phyloP scores from a whole-genome alignment of 2,113 vertebrate genomes.

The Rhipidura dahli region DNA sequence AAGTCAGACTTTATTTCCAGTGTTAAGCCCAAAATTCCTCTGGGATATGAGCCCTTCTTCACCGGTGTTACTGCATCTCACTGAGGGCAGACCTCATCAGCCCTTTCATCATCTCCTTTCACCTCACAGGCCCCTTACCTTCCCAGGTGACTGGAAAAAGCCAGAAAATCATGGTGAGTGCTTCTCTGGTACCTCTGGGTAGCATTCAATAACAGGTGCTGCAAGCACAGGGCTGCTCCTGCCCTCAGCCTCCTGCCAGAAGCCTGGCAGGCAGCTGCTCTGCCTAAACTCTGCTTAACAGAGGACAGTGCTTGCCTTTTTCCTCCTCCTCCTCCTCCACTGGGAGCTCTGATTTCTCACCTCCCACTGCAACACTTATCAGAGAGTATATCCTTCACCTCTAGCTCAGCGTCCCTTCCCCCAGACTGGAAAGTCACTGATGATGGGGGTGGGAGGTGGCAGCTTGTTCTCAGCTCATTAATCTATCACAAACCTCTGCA shows the following conservation, averaged over 20 bases:
- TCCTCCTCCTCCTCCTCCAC: neutral
- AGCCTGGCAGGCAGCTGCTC: conserved; percentile 5
- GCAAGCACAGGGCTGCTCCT: neutral
- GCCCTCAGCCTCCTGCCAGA: neutral
- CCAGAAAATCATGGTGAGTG: neutral
- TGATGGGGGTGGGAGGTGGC: conserved; percentile 12
- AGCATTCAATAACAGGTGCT: conserved; percentile 31
- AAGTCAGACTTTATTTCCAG: neutral
- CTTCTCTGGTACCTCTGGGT: conserved; percentile 35
- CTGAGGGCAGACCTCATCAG: neutral
- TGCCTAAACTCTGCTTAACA: conserved; percentile 13
- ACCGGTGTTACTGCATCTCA: neutral
- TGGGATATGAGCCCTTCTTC: neutral
- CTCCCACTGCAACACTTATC: conserved; percentile 15
- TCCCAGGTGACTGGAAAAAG: neutral
- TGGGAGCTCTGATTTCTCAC: conserved; percentile 32
- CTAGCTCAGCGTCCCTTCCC: neutral
- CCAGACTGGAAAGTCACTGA: neutral
- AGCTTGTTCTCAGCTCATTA: conserved; percentile 58
- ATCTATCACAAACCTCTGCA: conserved; percentile 23
- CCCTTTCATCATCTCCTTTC: neutral
- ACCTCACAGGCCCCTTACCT: neutral
- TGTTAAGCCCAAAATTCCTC: neutral
- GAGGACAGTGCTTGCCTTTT: neutral
- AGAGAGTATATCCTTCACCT: conserved; percentile 34